Evolutionary conservation across 2,888 invertebrate species (phyloP), one percentile per base, ranked within the genome.

Genomic region (Drosophila gaucha): DNA sequence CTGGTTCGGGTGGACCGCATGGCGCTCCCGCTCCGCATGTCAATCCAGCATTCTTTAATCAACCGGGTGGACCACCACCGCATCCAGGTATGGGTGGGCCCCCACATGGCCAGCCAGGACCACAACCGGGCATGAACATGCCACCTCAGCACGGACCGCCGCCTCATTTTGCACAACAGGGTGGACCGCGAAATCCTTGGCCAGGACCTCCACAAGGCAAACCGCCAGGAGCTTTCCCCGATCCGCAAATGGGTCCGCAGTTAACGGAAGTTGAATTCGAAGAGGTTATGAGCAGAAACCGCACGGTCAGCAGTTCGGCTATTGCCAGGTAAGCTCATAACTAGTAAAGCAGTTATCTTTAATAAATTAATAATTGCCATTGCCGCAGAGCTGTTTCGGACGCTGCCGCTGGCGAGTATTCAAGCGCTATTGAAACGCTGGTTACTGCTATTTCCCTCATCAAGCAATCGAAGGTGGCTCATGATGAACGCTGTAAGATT

Each of bases 371-470:
- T 30, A 20, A n/a, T 64, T 26, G 35, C 2, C 1, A 22, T n/a
- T 0, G 22, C 28, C 3, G 26, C 24, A 93, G 99, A 65, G 99
- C 99, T 10, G 99, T 99, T 35, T 97, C 97, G 49, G 99, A 99
- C 92, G 99, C 99, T 2, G 98, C 98, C 39, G 97, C 98, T 59
- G 98, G 99, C 9, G 99, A 99, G 92, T 98, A 97, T 92, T 97
- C 98, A 2, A 98, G 98, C 91, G 99, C 99, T 49, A 98, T 99
- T 71, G 99, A 99, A 93, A 99, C 99, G 3, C 93, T 99, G 72
- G 98, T 99, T 63, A 99, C 99, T 0, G 99, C 99, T 6, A 99
- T 99, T 87, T 98, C 99, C 8, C 94, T 99, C 59, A 99, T 99
- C 80, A 99, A 99, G 91, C 99, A 99, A 93, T 99, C 99, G 57